Conservation (phyloP, 2,113 vertebrate species). For the Hyperoodon ampullatus region DNA sequence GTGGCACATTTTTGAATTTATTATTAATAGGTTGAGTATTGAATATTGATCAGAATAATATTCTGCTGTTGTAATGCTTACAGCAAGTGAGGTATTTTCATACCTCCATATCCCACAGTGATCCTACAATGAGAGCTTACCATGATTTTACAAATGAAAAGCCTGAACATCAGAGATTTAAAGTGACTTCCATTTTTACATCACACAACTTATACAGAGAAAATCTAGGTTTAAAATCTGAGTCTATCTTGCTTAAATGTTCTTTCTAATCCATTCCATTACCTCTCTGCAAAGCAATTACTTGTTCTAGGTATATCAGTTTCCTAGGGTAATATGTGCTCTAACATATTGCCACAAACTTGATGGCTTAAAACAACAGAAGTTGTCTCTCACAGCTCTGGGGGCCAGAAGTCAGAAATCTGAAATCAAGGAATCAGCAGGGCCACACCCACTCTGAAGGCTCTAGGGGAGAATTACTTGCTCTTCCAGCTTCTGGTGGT, state of each 20-base stretch:
- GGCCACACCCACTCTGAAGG: background rate
- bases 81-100: background rate
- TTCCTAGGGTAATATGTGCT: background rate
- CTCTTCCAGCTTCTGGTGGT: background rate
- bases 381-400: background rate
- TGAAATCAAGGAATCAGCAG: background rate
- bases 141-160: background rate
- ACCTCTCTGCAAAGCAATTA: background rate
- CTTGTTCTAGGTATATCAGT: background rate
- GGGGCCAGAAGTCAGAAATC: background rate
- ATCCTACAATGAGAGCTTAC: background rate
- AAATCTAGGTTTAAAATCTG: background rate
- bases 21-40: slow-evolving; percentile 40
- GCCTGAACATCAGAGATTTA: background rate
- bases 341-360: background rate
- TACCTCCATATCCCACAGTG: background rate
- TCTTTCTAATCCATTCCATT: background rate
- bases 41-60: slow-evolving; percentile 46
- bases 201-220: background rate
- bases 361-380: background rate
- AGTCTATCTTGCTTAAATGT: background rate
- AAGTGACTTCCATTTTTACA: background rate
- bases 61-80: background rate
- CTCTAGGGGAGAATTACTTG: background rate
- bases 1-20: slow-evolving; percentile 35